A percentile compares a stretch with the other conserved stretches of the same genome.
Evolutionary conservation across 2,797 vertebrate genomes (phyloP).

Genomic region (Limnodromus scolopaceus): DNA sequence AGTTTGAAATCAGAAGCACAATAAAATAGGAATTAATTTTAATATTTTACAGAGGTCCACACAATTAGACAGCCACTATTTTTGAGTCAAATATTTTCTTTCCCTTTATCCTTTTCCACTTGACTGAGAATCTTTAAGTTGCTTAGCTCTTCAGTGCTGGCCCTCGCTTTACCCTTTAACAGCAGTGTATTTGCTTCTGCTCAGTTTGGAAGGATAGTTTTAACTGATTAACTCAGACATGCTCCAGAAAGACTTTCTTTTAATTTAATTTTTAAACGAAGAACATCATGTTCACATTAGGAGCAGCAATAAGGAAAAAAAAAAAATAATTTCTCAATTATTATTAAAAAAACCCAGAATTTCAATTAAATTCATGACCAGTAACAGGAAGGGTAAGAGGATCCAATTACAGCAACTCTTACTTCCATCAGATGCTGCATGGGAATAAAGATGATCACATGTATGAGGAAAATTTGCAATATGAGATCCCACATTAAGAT

Average conservation of each 20-base stretch:
- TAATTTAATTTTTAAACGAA: slow-evolving; percentile 43
- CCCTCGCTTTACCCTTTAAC: neutral
- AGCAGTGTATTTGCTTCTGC: neutral
- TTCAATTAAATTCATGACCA: slow-evolving; percentile 22
- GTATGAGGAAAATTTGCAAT: neutral
- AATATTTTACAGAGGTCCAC: neutral
- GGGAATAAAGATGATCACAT: neutral
- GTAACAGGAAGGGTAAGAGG: slow-evolving; percentile 23
- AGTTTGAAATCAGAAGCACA: neutral
- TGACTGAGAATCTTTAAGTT: neutral
- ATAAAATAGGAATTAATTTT: neutral
- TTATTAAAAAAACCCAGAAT: slow-evolving; percentile 38
- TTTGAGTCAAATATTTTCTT: neutral
- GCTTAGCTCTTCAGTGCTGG: neutral
- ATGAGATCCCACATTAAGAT: neutral
- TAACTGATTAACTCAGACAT: slow-evolving; percentile 24
- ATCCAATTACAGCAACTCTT: slow-evolving; percentile 34
- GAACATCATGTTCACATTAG: slow-evolving; percentile 22
- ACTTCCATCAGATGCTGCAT: neutral
- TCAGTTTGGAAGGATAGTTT: neutral
- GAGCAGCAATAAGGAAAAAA: neutral
- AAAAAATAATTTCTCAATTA: neutral
- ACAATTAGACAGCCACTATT: neutral
- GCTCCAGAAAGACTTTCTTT: neutral
- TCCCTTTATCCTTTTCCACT: neutral